Evolutionary conservation across 2,888 invertebrate genomes (phyloP), one percentile per base, ranked within the genome.

Genomic region (Eupsilia transversa): DNA sequence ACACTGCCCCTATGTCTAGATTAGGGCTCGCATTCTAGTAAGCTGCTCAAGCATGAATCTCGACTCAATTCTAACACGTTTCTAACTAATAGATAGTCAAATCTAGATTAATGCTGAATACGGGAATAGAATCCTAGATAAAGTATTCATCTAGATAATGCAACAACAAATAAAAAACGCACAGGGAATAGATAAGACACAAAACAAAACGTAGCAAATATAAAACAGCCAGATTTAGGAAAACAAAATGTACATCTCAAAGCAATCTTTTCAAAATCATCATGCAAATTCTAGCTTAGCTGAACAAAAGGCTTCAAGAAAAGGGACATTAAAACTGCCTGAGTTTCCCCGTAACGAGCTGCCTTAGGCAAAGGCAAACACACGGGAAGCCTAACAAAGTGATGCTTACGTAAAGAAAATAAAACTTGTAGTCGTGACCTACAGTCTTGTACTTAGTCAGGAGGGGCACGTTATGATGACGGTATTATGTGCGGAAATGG

Each of bases 301-400:
- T 38, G 14, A 83, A 84, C 84, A 84, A 83, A 83, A 69, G 60
- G 9, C 7, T 68, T 12, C 6, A 63, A 57, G 61, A 59, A 64
- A 46, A 64, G 54, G 35, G 35, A 54, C 35, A 76, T 60, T 30
- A 79, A 68, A 79, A 67, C 52, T 57, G 72, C n/a, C 38, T 14
- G 41, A 72, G 67, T 60, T 69, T 84, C 43, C 17, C 17, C 38
- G 67, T 72, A 84, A 86, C 80, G 80, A 77, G 80, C 14, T 33
- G 82, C 80, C 83, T 80, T 70, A 74, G 74, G 83, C 77, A 82
- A 74, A 77, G 59, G 20, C 72, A 72, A 79, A 79, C 80, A 79
- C 77, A 72, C 73, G 77, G 38, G 85, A 88, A 87, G 71, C 85
- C 87, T 85, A 82, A 86, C 86, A 86, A 87, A 86, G 84, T 84